Base-by-base conservation (phyloP, 2,113 vertebrate genomes). In the Salvelinus alpinus region DNA sequence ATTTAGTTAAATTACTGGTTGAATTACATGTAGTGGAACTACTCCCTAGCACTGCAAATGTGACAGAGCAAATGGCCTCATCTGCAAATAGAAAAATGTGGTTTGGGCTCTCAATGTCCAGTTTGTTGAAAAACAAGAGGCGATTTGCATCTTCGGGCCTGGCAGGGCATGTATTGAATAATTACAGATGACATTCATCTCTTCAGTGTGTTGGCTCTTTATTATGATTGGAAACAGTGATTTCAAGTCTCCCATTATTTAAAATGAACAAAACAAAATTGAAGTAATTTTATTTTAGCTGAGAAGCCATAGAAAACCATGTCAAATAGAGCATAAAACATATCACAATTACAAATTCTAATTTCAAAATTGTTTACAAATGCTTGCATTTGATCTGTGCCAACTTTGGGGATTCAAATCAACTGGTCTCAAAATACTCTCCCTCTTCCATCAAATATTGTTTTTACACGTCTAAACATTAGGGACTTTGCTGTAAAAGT, bases 171-270 rank as follows among this genome's bases (percentile, higher is more conserved):
- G 38, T 44, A 44, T 22, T 62, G 59, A 16, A 8, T 62, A 62
- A 62, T 8, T 22, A 62, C 7, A 62, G n/a, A 62, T 62, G 59
- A n/a, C 59, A 62, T 62, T 62, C 1, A 8, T 74, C 22, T 3
- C 51, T 16, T 54, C 51, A 54, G 51, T 54, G 51, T 54, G 27
- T 73, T 22, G 76, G 76, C 20, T 48, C 51, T 85, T 89, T 79
- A 86, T 75, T 75, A 14, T 72, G 72, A 84, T 75, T 24, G 69
- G 83, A 86, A 85, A 86, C 85, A 76, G 47, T 68, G 16, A 62
- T 62, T 73, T 60, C 1, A 68, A 73, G 57, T 5, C 20, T 6
- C 20, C 20, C 20, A 13, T 60, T 60, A 18, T 7, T 59, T 0
- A 59, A 59, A 48, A 48, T 48, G 1, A 6, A 59, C 57, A 59